Evolutionary conservation across 2,113 vertebrate genomes (phyloP).

Genomic region (Puntigrus tetrazona): DNA sequence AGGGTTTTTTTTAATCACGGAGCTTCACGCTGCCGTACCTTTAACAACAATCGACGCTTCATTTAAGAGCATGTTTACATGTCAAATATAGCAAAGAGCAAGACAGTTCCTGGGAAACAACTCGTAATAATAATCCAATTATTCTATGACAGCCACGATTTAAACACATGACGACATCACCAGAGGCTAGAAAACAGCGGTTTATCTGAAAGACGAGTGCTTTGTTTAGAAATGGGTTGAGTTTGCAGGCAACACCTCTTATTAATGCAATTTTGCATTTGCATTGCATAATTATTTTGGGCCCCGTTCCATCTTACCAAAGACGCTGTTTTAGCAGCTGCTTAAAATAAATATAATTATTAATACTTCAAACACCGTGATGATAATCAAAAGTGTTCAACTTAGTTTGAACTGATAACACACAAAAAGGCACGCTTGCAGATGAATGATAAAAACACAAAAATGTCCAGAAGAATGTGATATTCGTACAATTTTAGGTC

Average conservation of each 20-base stretch:
- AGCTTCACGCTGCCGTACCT: slow-evolving; percentile 13
- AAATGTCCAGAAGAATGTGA: neutral
- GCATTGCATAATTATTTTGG: neutral
- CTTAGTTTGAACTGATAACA: neutral
- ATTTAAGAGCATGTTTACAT: slow-evolving; percentile 49
- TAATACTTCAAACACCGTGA: neutral
- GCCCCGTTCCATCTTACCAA: neutral
- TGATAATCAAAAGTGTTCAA: neutral
- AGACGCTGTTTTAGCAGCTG: neutral
- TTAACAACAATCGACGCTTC: slow-evolving; percentile 34
- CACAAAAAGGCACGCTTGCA: neutral
- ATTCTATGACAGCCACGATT: slow-evolving; percentile 28
- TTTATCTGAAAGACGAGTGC: slow-evolving; percentile 26
- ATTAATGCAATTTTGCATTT: slow-evolving; percentile 2
- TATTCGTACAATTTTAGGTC: neutral
- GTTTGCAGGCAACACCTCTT: neutral
- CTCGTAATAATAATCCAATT: slow-evolving; percentile 59
- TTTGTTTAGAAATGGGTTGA: neutral
- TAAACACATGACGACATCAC: slow-evolving; percentile 52
- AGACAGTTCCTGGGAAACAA: slow-evolving; percentile 63
- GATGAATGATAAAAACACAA: neutral
- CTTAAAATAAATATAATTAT: neutral
- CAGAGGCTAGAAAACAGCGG: slow-evolving; percentile 1
- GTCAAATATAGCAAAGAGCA: slow-evolving; percentile 25
- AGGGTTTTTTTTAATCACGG: neutral